These are phyloP conservation scores for Siniperca obscura DNA, from an alignment of 2,797 vertebrate genomes.

Conservation along the genomic window DNA sequence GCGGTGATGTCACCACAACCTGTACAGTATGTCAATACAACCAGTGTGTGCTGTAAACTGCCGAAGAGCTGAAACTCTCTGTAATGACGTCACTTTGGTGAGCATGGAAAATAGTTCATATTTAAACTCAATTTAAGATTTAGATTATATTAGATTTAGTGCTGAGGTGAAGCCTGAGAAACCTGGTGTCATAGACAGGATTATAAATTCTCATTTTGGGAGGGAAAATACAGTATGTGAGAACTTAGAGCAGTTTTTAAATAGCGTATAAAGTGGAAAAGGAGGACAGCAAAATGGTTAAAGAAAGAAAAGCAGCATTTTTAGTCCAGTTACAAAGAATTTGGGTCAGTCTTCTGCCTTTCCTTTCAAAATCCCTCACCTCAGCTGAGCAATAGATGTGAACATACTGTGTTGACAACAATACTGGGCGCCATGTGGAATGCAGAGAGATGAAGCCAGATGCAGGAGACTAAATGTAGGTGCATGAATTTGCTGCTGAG, in stretches of 20 bases:
- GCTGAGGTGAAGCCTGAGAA: conserved; percentile 13
- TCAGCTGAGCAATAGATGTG: conserved; percentile 29
- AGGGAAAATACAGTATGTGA: neutral
- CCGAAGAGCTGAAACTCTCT: neutral
- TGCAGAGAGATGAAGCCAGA: conserved; percentile 39
- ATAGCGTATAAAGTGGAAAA: conserved; percentile 17
- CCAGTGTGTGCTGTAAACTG: conserved; percentile 1
- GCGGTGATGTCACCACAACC: conserved; percentile 36
- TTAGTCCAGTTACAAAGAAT: conserved; percentile 42
- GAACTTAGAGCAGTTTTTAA: neutral
- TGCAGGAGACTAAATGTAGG: conserved; percentile 44
- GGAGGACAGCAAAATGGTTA: conserved; percentile 27
- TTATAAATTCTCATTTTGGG: conserved; percentile 5
- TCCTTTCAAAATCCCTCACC: conserved; percentile 32
- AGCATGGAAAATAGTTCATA: neutral
- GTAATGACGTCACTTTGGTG: conserved; percentile 9
- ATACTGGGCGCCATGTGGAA: conserved; percentile 23
- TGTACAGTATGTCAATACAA: conserved; percentile 18
- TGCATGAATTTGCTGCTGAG: conserved; percentile 31
- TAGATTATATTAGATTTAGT: conserved; percentile 6
- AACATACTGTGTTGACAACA: conserved; percentile 49
- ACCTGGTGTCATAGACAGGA: neutral
- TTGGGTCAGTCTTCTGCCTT: conserved; percentile 54
- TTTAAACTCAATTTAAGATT: neutral
- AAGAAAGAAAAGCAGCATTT: conserved; percentile 22